These are phyloP conservation scores for Apocrypta bakeri DNA, from an alignment of 1,140 invertebrate genomes.

Conservation along the genomic window DNA sequence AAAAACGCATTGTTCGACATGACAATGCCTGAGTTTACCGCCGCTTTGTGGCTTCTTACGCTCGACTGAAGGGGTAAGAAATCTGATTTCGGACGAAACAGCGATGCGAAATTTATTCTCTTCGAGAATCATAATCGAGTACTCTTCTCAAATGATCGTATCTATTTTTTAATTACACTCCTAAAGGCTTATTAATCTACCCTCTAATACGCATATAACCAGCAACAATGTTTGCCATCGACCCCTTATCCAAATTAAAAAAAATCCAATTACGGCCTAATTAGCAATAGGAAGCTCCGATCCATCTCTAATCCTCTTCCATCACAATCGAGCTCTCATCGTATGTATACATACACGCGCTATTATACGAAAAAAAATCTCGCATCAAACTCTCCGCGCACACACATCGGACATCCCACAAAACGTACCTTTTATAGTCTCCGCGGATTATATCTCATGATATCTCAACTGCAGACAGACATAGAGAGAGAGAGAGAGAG, in stretches of 20 bases:
- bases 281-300: neutral
- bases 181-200: too few species aligned
- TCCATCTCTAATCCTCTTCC: neutral
- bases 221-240: neutral
- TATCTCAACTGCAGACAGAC: conserved; percentile 23
- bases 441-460: conserved; percentile 18
- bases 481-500: too few species aligned
- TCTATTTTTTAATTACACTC: neutral
- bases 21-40: neutral
- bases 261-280: neutral
- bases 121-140: too few species aligned
- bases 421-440: neutral
- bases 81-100: neutral
- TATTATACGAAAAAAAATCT: neutral
- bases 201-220: neutral
- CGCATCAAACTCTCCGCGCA: neutral
- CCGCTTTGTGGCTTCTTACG: neutral
- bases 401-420: too few species aligned
- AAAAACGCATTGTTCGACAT: neutral
- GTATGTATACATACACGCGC: neutral
- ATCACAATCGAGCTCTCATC: neutral
- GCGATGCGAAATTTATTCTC: neutral
- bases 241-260: neutral
- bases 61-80: neutral
- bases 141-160: neutral